Percentiles rank a stretch among this genome's conserved stretches.
phyloP scores from a whole-genome alignment of 2,113 vertebrate genomes.

The Callospermophilus lateralis region DNA sequence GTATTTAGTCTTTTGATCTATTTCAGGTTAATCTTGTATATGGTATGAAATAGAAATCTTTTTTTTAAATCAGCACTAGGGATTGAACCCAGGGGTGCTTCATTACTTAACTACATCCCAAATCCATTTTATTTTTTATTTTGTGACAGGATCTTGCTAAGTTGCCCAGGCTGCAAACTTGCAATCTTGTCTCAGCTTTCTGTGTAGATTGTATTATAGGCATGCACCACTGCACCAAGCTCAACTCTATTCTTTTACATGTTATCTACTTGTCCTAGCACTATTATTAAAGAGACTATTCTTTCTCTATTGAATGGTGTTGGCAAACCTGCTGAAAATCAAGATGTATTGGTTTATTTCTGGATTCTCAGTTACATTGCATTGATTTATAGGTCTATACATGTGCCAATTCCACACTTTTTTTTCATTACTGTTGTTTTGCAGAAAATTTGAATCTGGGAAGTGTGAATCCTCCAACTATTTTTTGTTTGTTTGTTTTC shows the following conservation, averaged over 20 bases:
- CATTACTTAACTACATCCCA: too few species aligned
- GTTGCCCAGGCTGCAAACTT: too few species aligned
- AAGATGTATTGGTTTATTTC: too few species aligned
- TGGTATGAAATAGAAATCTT: neutral
- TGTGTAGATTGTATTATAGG: too few species aligned
- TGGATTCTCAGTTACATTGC: too few species aligned
- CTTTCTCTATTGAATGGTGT: neutral
- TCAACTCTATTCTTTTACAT: neutral
- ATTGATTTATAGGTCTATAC: neutral
- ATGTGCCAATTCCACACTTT: neutral
- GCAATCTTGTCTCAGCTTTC: too few species aligned
- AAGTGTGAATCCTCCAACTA: constrained; percentile 19
- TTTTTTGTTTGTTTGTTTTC: neutral
- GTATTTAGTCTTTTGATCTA: neutral
- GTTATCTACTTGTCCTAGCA: neutral
- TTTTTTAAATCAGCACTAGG: too few species aligned
- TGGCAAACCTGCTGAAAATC: neutral
- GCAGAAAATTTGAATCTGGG: neutral
- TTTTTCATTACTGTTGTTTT: neutral
- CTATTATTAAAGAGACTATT: neutral
- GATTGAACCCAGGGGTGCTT: too few species aligned
- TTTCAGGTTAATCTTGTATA: neutral
- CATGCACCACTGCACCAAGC: too few species aligned
- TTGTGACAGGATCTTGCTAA: too few species aligned
- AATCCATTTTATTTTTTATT: too few species aligned